Evolutionary conservation across 2,888 invertebrate species (phyloP), one percentile per base, ranked within the genome.

Genomic region (Antheraea yamamai): DNA sequence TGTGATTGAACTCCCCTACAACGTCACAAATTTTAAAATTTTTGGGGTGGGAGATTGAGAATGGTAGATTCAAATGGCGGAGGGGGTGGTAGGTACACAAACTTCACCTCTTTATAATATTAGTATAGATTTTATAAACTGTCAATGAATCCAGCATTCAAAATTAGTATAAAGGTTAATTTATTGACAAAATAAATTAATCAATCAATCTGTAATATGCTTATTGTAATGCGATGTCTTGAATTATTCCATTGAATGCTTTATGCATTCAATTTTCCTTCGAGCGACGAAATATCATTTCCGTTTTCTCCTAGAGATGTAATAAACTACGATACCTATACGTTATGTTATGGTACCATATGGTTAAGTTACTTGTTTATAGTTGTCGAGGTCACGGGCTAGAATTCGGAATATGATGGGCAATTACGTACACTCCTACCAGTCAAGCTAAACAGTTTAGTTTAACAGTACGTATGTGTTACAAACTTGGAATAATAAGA

Each of bases 71-170:
- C n/a, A n/a, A n/a, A n/a, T n/a, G n/a, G n/a, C n/a, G n/a, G n/a
- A n/a, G n/a, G n/a, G n/a, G n/a, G n/a, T n/a, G n/a, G n/a, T n/a
- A n/a, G n/a, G n/a, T n/a, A n/a, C n/a, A n/a, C n/a, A n/a, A n/a
- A n/a, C n/a, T n/a, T n/a, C n/a, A n/a, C n/a, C n/a, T n/a, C n/a
- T n/a, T n/a, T n/a, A n/a, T n/a, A n/a, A n/a, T n/a, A n/a, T n/a
- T n/a, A n/a, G n/a, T n/a, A n/a, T n/a, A n/a, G n/a, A n/a, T 30
- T 66, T 66, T 30, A 16, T 66, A 66, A 66, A 66, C 64, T 66
- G 30, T 30, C 26, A 66, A 66, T 30, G 64, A 30, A 61, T 61
- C 10, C 61, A 16, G 16, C 16, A 0, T 66, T 30, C 16, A 30
- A 66, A 66, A 30, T 30, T 66, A 16, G 30, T 14, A 30, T 30